Evolutionary conservation across 92 coral and sea anemone genomes (phyloP).

Genomic region (Virgularia gustaviana): DNA sequence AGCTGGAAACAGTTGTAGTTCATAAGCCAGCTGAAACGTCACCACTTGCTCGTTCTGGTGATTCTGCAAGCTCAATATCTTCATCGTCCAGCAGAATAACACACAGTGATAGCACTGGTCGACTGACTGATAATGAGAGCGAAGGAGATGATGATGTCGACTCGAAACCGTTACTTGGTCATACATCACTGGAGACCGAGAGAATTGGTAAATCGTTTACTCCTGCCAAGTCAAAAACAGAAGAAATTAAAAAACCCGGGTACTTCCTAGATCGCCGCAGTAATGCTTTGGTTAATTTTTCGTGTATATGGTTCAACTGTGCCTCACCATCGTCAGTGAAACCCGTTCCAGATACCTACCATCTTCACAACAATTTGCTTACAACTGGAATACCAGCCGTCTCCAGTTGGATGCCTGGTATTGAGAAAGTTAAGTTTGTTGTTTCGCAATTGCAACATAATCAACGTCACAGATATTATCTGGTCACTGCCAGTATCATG

Average conservation of each 20-base stretch:
- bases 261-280: slow-evolving; percentile 69
- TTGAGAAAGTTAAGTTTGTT: slow-evolving; percentile 56
- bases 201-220: slow-evolving; percentile 24
- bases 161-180: slow-evolving; percentile 23
- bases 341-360: slow-evolving; percentile 85
- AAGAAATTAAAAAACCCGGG: slow-evolving; percentile 46
- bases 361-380: slow-evolving; percentile 89
- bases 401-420: slow-evolving; percentile 85
- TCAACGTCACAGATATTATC: slow-evolving; percentile 56
- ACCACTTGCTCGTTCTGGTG: not conserved
- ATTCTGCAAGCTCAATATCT: slow-evolving; percentile 68
- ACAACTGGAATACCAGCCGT: slow-evolving; percentile 89
- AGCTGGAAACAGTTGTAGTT: slow-evolving; percentile 24
- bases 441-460: slow-evolving; percentile 48
- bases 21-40: slow-evolving; percentile 20
- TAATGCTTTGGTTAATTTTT: slow-evolving; percentile 61
- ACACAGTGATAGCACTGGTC: slow-evolving; percentile 69
- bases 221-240: not conserved
- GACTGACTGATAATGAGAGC: slow-evolving; percentile 84
- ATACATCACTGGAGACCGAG: slow-evolving; percentile 20
- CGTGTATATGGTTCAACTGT: slow-evolving; percentile 89
- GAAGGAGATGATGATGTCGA: slow-evolving; percentile 50
- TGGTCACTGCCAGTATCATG: slow-evolving; percentile 79
- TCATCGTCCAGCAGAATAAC: slow-evolving; percentile 49
- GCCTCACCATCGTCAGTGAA: slow-evolving; percentile 90